Evolutionary conservation across 2,113 vertebrate species (phyloP).

Genomic region (Uropsilus gracilis): DNA sequence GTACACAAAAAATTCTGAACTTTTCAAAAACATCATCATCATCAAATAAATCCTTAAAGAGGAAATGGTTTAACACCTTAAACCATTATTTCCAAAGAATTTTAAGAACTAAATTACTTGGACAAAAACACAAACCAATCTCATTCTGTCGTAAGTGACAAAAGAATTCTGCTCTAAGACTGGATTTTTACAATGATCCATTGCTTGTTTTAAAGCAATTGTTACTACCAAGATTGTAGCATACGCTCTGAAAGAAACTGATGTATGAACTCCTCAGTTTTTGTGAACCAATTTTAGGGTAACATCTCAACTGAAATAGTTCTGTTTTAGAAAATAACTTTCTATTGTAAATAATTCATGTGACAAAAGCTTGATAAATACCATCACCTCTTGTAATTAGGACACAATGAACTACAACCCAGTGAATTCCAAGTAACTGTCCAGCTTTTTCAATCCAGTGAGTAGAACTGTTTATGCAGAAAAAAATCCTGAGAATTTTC

Average conservation of each 20-base stretch:
- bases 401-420: background rate
- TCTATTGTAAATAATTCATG: background rate
- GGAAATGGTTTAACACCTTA: background rate
- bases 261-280: background rate
- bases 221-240: background rate
- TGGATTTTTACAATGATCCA: background rate
- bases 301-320: background rate
- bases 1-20: slow-evolving; percentile 50
- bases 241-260: background rate
- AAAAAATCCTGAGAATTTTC: background rate
- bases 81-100: slow-evolving; percentile 9
- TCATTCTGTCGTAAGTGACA: background rate
- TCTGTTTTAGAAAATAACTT: background rate
- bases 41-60: slow-evolving; percentile 56
- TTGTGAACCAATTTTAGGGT: background rate
- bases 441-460: background rate
- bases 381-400: background rate
- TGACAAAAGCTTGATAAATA: slow-evolving; percentile 24
- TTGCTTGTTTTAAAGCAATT: background rate
- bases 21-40: background rate
- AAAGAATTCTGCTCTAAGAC: background rate
- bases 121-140: background rate
- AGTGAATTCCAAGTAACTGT: background rate
- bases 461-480: background rate
- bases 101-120: slow-evolving; percentile 35